Conservation (phyloP, 2,797 vertebrate species). For the Mus minutoides region DNA sequence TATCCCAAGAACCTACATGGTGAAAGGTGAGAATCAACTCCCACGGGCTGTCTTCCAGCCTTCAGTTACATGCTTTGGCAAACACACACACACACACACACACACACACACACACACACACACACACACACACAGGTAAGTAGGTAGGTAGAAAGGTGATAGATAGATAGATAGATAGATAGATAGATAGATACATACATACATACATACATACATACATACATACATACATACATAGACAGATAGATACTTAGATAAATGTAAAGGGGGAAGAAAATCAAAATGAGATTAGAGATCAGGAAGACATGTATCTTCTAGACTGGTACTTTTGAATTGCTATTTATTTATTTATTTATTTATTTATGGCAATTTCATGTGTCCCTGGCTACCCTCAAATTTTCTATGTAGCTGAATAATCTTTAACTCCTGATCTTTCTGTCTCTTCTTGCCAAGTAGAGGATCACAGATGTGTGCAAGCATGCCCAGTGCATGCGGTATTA, state of each 20-base stretch:
- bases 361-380: neutral
- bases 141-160: neutral
- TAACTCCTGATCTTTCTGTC: neutral
- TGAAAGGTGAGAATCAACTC: neutral
- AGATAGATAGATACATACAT: no score
- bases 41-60: no score
- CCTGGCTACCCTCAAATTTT: neutral
- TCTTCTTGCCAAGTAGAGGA: neutral
- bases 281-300: conserved; percentile 26
- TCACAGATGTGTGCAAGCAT: neutral
- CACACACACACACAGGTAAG: neutral
- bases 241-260: neutral
- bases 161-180: no score
- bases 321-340: neutral
- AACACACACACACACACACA: no score
- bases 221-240: neutral
- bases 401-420: neutral
- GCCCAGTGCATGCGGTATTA: neutral
- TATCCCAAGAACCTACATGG: neutral
- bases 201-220: no score
- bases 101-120: neutral
- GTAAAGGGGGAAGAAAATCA: fast-evolving
- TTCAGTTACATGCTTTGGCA: neutral
- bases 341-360: neutral
- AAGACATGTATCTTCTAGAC: neutral